Evolutionary conservation across 1,140 invertebrate genomes (phyloP).

Genomic region (Bombus balteatus): DNA sequence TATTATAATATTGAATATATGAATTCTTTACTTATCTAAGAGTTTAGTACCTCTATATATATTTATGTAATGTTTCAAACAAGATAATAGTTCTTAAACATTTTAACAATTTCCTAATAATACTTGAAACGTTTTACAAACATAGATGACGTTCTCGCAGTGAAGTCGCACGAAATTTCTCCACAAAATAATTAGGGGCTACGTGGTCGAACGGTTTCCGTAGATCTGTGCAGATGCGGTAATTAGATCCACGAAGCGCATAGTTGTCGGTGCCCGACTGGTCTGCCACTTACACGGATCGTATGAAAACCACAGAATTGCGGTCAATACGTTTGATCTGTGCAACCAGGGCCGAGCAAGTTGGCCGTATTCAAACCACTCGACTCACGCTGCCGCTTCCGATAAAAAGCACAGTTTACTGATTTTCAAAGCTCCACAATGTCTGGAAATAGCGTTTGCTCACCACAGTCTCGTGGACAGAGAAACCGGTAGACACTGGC

Average conservation of each 20-base stretch:
- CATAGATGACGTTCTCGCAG: too few relatives aligned
- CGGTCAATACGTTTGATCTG: conserved; percentile 78
- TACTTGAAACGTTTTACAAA: too few relatives aligned
- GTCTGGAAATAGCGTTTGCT: neutral
- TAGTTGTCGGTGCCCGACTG: neutral
- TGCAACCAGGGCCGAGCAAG: neutral
- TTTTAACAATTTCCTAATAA: too few relatives aligned
- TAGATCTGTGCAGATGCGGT: conserved; percentile 4
- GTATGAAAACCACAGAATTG: conserved; percentile 73
- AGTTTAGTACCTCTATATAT: too few relatives aligned
- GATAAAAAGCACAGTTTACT: conserved; percentile 59
- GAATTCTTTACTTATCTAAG: too few relatives aligned
- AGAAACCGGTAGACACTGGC: neutral
- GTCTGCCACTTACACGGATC: conserved; percentile 40
- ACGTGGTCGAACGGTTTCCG: neutral
- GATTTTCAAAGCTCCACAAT: conserved; percentile 45
- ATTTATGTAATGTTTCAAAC: too few relatives aligned
- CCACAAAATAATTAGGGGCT: conserved; percentile 53
- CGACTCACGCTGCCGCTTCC: conserved; percentile 52
- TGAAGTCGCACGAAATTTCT: conserved; percentile 1
- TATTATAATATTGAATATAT: too few relatives aligned
- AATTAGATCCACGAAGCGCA: conserved; percentile 31
- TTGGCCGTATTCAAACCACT: conserved; percentile 55
- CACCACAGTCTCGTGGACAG: neutral
- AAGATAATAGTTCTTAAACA: too few relatives aligned